These are phyloP conservation scores for Pecten maximus DNA, from an alignment of 2,888 invertebrate genomes.

Conservation along the genomic window DNA sequence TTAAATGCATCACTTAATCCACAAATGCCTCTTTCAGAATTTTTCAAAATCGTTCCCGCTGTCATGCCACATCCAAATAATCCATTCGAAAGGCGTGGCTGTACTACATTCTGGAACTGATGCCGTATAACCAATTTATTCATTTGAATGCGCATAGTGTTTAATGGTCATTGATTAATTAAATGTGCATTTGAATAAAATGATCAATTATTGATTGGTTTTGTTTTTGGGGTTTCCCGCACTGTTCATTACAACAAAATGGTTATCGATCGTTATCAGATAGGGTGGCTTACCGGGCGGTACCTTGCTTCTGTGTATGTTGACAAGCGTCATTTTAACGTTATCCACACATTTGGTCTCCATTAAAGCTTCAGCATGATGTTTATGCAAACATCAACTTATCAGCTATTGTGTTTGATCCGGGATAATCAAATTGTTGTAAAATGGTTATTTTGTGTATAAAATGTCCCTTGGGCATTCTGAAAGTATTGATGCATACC, in stretches of 20 bases:
- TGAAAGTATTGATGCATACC: neutral
- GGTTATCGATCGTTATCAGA: neutral
- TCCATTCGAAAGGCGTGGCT: neutral
- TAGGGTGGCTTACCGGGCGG: neutral
- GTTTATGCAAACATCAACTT: neutral
- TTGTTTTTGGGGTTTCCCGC: neutral
- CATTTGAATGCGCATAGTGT: neutral
- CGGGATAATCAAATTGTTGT: neutral
- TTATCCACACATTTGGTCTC: neutral
- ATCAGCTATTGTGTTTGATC: neutral
- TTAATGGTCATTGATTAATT: neutral
- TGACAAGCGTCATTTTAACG: neutral
- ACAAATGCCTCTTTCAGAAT: neutral
- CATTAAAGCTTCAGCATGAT: neutral
- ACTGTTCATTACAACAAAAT: neutral
- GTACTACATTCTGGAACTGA: neutral
- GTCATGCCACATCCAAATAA: neutral
- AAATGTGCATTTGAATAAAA: too few relatives aligned
- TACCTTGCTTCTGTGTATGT: neutral
- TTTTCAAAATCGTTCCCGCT: neutral
- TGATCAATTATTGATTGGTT: neutral
- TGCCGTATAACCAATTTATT: too few relatives aligned
- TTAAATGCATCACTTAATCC: neutral
- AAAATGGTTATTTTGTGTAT: neutral
- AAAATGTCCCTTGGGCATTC: neutral